Conservation (phyloP, 2,888 invertebrate genomes). For the Anthophora plumipes region DNA sequence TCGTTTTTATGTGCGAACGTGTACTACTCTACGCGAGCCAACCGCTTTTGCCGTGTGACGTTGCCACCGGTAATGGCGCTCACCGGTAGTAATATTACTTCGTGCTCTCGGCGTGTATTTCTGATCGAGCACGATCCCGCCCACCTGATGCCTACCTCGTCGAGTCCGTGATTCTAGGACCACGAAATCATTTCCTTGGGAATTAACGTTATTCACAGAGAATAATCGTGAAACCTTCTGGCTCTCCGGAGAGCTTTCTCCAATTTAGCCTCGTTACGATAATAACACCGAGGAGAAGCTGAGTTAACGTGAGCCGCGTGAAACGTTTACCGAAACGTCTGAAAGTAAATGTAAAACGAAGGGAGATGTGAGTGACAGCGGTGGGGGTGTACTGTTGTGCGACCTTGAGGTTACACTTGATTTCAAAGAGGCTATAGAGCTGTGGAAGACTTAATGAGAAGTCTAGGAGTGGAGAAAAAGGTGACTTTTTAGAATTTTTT, state of each 20-base stretch:
- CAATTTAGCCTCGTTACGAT: slow-evolving; percentile 5
- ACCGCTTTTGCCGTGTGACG: slow-evolving; percentile 45
- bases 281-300: not conserved
- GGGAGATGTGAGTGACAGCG: not conserved
- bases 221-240: not conserved
- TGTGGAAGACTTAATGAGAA: too few relatives aligned
- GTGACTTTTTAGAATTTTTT: too few relatives aligned
- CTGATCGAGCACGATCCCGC: slow-evolving; percentile 23
- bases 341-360: not conserved
- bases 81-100: slow-evolving; percentile 53
- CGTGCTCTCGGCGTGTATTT: slow-evolving; percentile 27
- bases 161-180: not conserved
- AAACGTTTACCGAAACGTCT: not conserved
- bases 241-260: not conserved
- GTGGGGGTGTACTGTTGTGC: not conserved
- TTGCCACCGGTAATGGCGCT: slow-evolving; percentile 63
- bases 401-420: not conserved
- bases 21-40: slow-evolving; percentile 26
- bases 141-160: too few relatives aligned
- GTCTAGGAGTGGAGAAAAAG: too few relatives aligned
- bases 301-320: not conserved
- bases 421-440: not conserved
- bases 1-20: slow-evolving; percentile 33
- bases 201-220: not conserved
- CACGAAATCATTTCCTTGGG: not conserved